Evolutionary conservation across 2,797 vertebrate species (phyloP), one percentile per base, ranked within the genome.

Genomic region (Crenuchus spilurus): DNA sequence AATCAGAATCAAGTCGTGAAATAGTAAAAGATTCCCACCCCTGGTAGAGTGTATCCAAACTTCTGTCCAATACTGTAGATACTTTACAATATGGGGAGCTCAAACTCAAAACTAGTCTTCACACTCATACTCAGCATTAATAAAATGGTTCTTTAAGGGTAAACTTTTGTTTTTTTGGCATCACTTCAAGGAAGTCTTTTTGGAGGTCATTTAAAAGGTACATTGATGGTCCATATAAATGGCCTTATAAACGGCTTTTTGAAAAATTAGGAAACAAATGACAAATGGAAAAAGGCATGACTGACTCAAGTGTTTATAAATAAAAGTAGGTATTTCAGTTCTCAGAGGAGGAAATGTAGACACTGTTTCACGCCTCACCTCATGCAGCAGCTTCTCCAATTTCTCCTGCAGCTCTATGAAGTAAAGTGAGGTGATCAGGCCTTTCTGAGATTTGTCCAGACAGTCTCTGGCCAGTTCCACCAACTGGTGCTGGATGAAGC

Each of bases 401-500:
- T 99, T 99, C 82, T 98, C 97, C 85, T 99, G 98, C 85, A 99
- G 93, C 88, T 99, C 96, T 62, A 96, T 89, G 70, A 99, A 99
- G 90, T 99, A 99, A 70, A 94, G 93, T 10, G 97, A 96, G n/a
- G 97, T 99, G 82, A 99, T 92, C 62, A 99, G 93, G 54, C 94
- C 96, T 51, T 92, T 95, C 70, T 92, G 94, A 28, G 96, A 97
- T 85, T 98, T 99, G 69, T 97, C 95, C 88, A 99, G 90, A 81
- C 98, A 99, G 91, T 99, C 97, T 0, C 97, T 91, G 73, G 95
- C 96, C 86, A 99, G 89, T 85, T 99, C 97, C 0, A 95, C 88
- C 87, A 99, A 94, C 92, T 99, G 98, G 90, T 99, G 98, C 83
- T 98, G 97, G 89, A 99, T 98, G 91, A 99, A 99, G 78, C 97